phyloP scores from a whole-genome alignment of 1,140 invertebrate species.

The Proctacanthus coquilletti region DNA sequence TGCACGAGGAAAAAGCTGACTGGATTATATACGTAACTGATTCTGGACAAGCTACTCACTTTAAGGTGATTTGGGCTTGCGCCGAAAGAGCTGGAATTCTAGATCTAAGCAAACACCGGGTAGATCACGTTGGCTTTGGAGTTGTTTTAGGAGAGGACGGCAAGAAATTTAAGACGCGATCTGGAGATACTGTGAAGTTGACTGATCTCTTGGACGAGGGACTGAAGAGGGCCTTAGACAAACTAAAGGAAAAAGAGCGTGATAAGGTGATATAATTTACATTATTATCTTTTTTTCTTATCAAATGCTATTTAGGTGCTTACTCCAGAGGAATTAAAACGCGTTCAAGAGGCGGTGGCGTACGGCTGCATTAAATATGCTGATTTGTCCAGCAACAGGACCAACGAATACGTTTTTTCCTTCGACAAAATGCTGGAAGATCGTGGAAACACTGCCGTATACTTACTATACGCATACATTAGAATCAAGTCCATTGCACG shows the following conservation, averaged over 20 bases:
- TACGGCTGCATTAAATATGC: constrained; percentile 99
- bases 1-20: constrained; percentile 76
- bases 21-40: constrained; percentile 95
- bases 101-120: constrained; percentile 40
- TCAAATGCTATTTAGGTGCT: constrained; percentile 35
- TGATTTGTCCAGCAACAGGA: constrained; percentile 86
- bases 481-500: constrained; percentile 84
- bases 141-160: constrained; percentile 96
- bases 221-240: constrained; percentile 64
- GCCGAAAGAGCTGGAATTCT: constrained; percentile 56
- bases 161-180: constrained; percentile 98
- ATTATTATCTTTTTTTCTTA: neutral
- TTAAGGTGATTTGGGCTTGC: constrained; percentile 58
- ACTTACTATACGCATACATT: constrained; percentile 89
- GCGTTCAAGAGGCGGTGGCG: constrained; percentile 80
- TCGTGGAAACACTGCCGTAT: constrained; percentile 96
- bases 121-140: constrained; percentile 92
- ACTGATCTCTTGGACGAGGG: constrained; percentile 91
- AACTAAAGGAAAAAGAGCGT: constrained; percentile 79
- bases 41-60: constrained; percentile 82
- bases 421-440: constrained; percentile 99
- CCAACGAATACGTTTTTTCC: constrained; percentile 94
- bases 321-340: constrained; percentile 63
- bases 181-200: constrained; percentile 87
- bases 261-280: constrained; percentile 45